Conservation (phyloP, 2,888 invertebrate genomes). For the Drosophila niveifrons region DNA sequence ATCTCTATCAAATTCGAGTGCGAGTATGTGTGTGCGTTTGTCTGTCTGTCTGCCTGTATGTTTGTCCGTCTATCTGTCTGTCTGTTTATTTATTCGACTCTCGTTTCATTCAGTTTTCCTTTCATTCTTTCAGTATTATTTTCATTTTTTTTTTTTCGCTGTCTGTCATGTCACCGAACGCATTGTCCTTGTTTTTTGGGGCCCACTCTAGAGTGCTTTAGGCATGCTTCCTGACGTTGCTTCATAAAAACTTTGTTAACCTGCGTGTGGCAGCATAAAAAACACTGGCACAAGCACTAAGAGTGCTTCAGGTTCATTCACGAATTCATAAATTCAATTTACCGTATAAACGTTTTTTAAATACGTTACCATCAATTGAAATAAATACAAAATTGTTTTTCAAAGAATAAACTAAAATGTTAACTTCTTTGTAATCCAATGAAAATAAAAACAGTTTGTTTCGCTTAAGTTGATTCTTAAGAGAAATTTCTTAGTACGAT, state of each 20-base stretch:
- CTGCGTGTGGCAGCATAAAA: constrained; percentile 69
- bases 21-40: constrained; percentile 23
- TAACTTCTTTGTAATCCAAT: neutral
- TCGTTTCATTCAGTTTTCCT: constrained; percentile 39
- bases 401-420: neutral
- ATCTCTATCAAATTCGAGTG: constrained; percentile 10
- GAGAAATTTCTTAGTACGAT: neutral
- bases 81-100: constrained; percentile 70
- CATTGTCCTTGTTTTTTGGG: constrained; percentile 49
- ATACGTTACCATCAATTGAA: constrained; percentile 11
- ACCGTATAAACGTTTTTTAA: constrained; percentile 29
- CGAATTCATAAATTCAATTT: constrained; percentile 39
- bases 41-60: constrained; percentile 8
- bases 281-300: constrained; percentile 17
- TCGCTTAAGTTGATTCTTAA: neutral
- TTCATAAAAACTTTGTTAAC: constrained; percentile 77
- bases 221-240: constrained; percentile 59
- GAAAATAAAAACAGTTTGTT: neutral
- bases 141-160: neutral
- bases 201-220: constrained; percentile 49
- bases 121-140: constrained; percentile 5
- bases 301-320: constrained; percentile 18
- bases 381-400: neutral
- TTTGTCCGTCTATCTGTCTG: constrained; percentile 26
- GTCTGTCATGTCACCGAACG: constrained; percentile 40